These are phyloP conservation scores for Cheiracanthium punctorium DNA, from an alignment of 2,888 invertebrate genomes.

Conservation along the genomic window DNA sequence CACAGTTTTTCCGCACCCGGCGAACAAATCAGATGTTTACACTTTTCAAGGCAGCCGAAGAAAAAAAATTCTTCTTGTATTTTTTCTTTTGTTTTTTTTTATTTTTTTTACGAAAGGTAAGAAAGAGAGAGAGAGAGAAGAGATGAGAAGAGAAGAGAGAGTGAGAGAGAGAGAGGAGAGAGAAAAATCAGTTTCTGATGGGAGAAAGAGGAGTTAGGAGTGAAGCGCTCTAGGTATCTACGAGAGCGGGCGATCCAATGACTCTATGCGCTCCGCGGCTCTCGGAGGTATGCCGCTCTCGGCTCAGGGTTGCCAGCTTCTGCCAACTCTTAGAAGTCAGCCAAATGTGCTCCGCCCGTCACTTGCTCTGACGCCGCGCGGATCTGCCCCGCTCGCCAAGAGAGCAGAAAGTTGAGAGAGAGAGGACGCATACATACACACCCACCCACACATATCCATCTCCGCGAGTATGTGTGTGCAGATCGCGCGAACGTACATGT, in stretches of 20 bases:
- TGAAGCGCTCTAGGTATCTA: neutral
- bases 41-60: too few species aligned
- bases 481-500: neutral
- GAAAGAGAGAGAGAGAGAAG: neutral
- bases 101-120: neutral
- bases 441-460: neutral
- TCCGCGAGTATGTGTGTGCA: neutral
- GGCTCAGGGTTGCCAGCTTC: conserved; percentile 36
- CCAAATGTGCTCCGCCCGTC: conserved; percentile 27
- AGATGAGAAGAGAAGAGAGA: neutral
- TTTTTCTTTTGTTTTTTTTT: too few species aligned
- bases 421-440: neutral
- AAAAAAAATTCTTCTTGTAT: neutral
- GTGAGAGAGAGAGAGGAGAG: too few species aligned
- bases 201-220: conserved; percentile 12
- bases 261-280: neutral
- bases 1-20: neutral
- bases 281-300: conserved; percentile 37
- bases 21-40: neutral
- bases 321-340: conserved; percentile 42
- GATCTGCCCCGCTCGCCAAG: neutral
- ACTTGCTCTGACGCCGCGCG: neutral
- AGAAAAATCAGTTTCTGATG: neutral
- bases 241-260: conserved; percentile 33
- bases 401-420: neutral